A percentile compares a stretch with the other conserved stretches of the same genome.
Conservation (phyloP, 2,888 invertebrate genomes). For the Elaeidobius kamerunicus region DNA sequence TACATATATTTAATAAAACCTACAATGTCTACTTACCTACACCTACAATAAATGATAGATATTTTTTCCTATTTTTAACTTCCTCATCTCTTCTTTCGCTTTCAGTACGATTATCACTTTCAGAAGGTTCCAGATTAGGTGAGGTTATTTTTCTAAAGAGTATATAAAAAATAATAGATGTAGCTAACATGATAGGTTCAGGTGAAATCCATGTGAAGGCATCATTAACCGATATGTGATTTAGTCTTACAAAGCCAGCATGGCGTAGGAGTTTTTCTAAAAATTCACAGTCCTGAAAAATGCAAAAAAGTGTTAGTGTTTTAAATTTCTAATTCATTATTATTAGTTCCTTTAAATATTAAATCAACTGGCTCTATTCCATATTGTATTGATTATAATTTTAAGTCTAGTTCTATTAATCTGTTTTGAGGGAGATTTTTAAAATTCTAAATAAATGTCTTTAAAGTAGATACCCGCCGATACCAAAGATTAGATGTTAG, state of each 20-base stretch:
- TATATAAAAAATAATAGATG: constrained; percentile 53
- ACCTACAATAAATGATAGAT: constrained; percentile 32
- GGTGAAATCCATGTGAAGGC: constrained; percentile 73
- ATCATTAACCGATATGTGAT: constrained; percentile 57
- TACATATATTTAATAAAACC: too few relatives aligned
- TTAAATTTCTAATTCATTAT: background rate
- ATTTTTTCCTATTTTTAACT: constrained; percentile 31
- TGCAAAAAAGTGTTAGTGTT: background rate
- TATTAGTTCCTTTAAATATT: background rate
- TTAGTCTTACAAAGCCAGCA: constrained; percentile 65
- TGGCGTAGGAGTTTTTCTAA: constrained; percentile 63
- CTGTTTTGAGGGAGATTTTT: too few relatives aligned
- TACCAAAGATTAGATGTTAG: too few relatives aligned
- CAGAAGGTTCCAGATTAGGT: constrained; percentile 12
- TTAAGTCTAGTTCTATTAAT: background rate
- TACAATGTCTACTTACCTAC: constrained; percentile 29
- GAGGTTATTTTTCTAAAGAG: constrained; percentile 50
- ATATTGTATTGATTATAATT: background rate
- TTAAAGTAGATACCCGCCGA: too few relatives aligned
- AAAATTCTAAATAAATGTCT: too few relatives aligned
- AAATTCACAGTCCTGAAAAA: constrained; percentile 48
- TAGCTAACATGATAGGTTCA: constrained; percentile 64
- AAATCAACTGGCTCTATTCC: too few relatives aligned
- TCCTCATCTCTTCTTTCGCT: constrained; percentile 24
- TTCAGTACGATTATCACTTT: constrained; percentile 17